Evolutionary conservation across 2,797 vertebrate genomes (phyloP), one percentile per base, ranked within the genome.

Genomic region (Phrynocephalus vlangalii): DNA sequence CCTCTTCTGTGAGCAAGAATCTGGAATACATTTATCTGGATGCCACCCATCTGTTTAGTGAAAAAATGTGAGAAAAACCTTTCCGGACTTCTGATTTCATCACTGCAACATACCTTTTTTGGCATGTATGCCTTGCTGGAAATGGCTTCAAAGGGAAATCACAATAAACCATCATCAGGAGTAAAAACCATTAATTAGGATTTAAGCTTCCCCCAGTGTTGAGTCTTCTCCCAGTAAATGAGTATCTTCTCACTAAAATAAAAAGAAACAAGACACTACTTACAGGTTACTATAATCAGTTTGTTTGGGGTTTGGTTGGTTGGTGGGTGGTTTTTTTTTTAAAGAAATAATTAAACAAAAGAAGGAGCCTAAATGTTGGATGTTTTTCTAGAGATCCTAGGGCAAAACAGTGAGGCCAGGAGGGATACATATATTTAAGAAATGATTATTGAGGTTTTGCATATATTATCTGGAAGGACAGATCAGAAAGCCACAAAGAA

Each of bases 71-170:
- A 79, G 24, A 20, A 48, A 7, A 44, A 82, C 26, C 5, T n/a
- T 50, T 87, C 33, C 2, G 10, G 67, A 5, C 44, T 44, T 80
- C 38, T 60, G 91, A 92, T 86, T 90, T 92, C 91, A 90, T 93
- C 82, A 92, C 88, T 94, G 91, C 93, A 94, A 92, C 79, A 48
- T 84, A 90, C 82, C 79, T 48, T 79, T 90, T 92, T 92, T 88
- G 86, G 76, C 87, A 85, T 77, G 48, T 70, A 82, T 93, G 87
- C 86, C 90, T 79, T 91, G 60, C 73, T 86, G 90, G 87, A 77
- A 91, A 71, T 91, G 90, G 85, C 79, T 90, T 87, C 8, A 11
- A 85, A 88, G 78, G 50, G 48, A 87, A 93, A 93, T 81, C 68
- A 68, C 91, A 89, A 86, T 85, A 82, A 67, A 86, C 66, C 52